Conservation (phyloP, 2,797 vertebrate species). For the Mus caroli region DNA sequence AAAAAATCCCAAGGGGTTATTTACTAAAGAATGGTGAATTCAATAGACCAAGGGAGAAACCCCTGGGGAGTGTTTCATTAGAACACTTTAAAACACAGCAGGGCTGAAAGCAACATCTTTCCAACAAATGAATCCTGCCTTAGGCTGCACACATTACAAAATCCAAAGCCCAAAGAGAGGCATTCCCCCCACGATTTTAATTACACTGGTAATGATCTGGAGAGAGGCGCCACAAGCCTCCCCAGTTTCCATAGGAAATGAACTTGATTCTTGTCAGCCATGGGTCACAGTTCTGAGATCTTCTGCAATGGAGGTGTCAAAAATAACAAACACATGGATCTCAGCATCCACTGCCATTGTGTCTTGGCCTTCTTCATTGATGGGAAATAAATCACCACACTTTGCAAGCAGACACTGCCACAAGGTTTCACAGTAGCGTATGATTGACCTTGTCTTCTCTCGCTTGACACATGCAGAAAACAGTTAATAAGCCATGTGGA, state of each 20-base stretch:
- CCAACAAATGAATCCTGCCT: constrained; percentile 57
- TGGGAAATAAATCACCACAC: not conserved
- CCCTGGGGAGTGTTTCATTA: constrained; percentile 72
- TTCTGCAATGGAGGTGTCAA: not conserved
- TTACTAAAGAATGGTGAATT: constrained; percentile 64
- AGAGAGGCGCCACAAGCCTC: not conserved
- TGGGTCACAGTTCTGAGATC: not conserved
- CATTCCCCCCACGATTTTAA: constrained; percentile 34
- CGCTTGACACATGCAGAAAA: not conserved
- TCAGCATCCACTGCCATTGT: not conserved
- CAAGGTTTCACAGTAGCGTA: not conserved
- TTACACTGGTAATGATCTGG: constrained; percentile 44
- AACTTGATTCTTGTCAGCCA: not conserved
- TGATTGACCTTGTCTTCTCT: not conserved
- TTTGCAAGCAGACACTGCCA: not conserved
- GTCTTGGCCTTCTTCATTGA: not conserved
- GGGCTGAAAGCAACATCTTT: constrained; percentile 20
- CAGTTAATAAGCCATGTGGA: not conserved
- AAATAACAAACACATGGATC: not conserved
- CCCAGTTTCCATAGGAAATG: constrained; percentile 56
- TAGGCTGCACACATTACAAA: not conserved
- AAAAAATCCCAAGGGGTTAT: constrained; percentile 50
- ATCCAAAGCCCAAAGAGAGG: constrained; percentile 3
- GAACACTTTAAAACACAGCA: constrained; percentile 61
- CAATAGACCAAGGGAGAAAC: constrained; percentile 46